Conservation (phyloP, 2,113 vertebrate species). For the Triplophysa siluroides region DNA sequence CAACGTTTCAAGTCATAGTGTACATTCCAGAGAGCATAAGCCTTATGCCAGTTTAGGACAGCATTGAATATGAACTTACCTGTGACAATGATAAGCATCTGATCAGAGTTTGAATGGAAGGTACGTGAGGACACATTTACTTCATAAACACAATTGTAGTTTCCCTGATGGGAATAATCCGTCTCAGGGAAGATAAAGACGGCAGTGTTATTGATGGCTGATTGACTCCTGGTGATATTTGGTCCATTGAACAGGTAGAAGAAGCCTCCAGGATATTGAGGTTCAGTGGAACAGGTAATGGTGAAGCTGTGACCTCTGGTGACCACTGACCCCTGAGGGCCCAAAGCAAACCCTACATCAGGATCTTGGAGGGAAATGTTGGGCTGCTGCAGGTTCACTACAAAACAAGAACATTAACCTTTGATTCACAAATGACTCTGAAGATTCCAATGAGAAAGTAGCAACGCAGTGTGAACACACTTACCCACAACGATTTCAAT, state of each 20-base stretch:
- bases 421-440: not conserved
- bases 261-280: slow-evolving; percentile 47
- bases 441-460: no score
- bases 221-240: slow-evolving; percentile 10
- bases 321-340: slow-evolving; percentile 27
- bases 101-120: slow-evolving; percentile 24
- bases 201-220: slow-evolving; percentile 16
- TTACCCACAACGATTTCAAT: slow-evolving; percentile 42
- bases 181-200: slow-evolving; percentile 33
- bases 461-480: not conserved
- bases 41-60: no score
- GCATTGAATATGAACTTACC: not conserved
- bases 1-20: no score
- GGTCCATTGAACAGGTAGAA: slow-evolving; percentile 43
- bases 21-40: no score
- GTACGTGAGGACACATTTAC: slow-evolving; percentile 33
- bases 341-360: not conserved
- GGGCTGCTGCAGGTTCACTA: slow-evolving; percentile 40
- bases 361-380: slow-evolving; percentile 25
- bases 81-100: not conserved
- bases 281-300: slow-evolving; percentile 50
- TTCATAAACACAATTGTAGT: slow-evolving; percentile 52
- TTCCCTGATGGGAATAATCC: slow-evolving; percentile 44
- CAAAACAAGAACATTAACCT: not conserved
- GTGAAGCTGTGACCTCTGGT: slow-evolving; percentile 37